These are phyloP conservation scores for Caenorhabditis uteleia DNA, from an alignment of 2,888 invertebrate genomes.

Conservation along the genomic window DNA sequence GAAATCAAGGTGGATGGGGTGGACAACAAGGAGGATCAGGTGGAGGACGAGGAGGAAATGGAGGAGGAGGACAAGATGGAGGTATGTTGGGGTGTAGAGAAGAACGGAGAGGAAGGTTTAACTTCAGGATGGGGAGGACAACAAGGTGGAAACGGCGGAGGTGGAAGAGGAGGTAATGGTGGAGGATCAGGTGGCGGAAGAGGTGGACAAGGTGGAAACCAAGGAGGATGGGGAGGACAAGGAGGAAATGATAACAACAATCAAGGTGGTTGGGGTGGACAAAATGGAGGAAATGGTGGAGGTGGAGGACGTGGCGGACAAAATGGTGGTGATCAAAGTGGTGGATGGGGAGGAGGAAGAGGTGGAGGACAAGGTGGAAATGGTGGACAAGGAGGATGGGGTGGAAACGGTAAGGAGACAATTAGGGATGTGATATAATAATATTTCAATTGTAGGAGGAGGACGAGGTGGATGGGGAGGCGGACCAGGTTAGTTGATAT, in stretches of 20 bases:
- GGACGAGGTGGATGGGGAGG: slow-evolving; percentile 11
- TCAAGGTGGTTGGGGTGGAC: slow-evolving; percentile 6
- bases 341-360: slow-evolving; percentile 13
- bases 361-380: slow-evolving; percentile 6
- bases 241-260: neutral
- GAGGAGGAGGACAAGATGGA: slow-evolving; percentile 1
- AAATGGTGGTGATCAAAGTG: neutral
- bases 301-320: slow-evolving; percentile 4
- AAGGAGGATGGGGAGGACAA: slow-evolving; percentile 11
- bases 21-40: slow-evolving; percentile 3
- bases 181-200: slow-evolving; percentile 6
- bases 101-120: slow-evolving; percentile 3
- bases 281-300: slow-evolving; percentile 6
- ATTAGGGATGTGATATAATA: neutral
- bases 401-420: slow-evolving; percentile 2
- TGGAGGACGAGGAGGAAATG: neutral
- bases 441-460: too few relatives aligned
- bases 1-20: slow-evolving; percentile 6
- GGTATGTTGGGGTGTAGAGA: slow-evolving; percentile 1
- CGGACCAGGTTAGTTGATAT: too few relatives aligned
- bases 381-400: slow-evolving; percentile 15
- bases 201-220: slow-evolving; percentile 3
- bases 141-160: slow-evolving; percentile 6
- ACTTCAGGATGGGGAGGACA: slow-evolving; percentile 7
- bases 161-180: slow-evolving; percentile 2